Evolutionary conservation across 1,140 invertebrate species (phyloP).

Genomic region (Odontomachus brunneus): DNA sequence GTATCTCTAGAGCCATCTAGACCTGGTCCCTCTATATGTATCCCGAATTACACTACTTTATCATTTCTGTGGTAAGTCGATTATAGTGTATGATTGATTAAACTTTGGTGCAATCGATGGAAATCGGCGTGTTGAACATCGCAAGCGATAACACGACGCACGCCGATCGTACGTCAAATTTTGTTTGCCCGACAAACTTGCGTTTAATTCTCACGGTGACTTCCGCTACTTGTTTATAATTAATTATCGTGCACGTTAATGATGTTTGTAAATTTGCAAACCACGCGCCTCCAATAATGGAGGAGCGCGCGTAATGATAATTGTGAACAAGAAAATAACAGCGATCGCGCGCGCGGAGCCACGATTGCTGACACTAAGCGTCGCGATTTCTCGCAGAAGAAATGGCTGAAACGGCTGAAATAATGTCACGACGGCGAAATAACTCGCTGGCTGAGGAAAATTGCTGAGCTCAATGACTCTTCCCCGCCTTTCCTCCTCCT

Average conservation of each 20-base stretch:
- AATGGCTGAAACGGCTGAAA: slow-evolving; percentile 16
- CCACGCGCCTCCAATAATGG: neutral
- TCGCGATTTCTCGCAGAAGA: slow-evolving; percentile 50
- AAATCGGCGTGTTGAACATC: too few species aligned
- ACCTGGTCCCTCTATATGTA: too few species aligned
- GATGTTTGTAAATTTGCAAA: neutral
- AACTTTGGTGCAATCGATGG: too few species aligned
- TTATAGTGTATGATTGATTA: too few species aligned
- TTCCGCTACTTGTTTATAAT: neutral
- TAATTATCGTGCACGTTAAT: neutral
- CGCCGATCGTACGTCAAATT: too few species aligned
- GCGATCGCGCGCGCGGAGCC: slow-evolving; percentile 40
- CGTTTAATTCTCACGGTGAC: neutral
- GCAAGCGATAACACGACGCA: too few species aligned
- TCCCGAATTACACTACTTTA: too few species aligned
- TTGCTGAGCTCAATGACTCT: slow-evolving; percentile 61
- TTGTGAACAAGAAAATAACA: slow-evolving; percentile 36
- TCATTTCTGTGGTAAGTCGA: too few species aligned
- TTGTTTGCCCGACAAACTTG: neutral
- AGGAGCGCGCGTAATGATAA: neutral
- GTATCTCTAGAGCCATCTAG: too few species aligned
- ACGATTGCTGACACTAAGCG: slow-evolving; percentile 46
- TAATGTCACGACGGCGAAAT: slow-evolving; percentile 64
- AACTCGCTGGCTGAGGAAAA: slow-evolving; percentile 61
- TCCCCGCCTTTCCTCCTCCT: neutral